Evolutionary conservation across 2,888 invertebrate species (phyloP), one percentile per base, ranked within the genome.

Genomic region (Pristionchus japonicus): DNA sequence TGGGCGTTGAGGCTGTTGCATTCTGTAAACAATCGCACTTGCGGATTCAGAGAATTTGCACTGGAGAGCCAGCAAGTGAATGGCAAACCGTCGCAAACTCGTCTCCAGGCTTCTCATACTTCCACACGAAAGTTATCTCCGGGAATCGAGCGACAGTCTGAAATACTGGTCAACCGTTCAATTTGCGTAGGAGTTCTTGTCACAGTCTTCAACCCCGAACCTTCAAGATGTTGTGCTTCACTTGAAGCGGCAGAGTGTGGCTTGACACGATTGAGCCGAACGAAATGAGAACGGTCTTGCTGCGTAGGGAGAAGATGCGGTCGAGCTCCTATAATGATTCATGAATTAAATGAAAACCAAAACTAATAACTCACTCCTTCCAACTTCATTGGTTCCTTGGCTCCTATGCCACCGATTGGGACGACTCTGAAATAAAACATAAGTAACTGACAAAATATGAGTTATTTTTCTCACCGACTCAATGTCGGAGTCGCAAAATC

Each of bases 401-500:
- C 80, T n/a, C 49, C 49, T 6, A 80, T 80, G 27, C 80, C 80
- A 3, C 47, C 47, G 31, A 80, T 80, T 0, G 23, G 2, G 40
- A 74, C 40, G 0, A 74, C 74, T 2, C 74, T 74, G 40, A 3
- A 27, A 20, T 64, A 64, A n/a, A n/a, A n/a, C n/a, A n/a, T n/a
- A n/a, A n/a, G n/a, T n/a, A n/a, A n/a, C n/a, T n/a, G n/a, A n/a
- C n/a, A n/a, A n/a, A n/a, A n/a, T n/a, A n/a, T n/a, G n/a, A n/a
- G n/a, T n/a, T n/a, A 40, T 17, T 47, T 37, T 20, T 23, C 27
- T 6, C 6, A 31, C 49, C 84, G 13, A 23, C 40, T 84, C 31
- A 84, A 15, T 7, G 84, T 84, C 17, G 84, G 84, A n/a, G 57
- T 23, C 2, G 61, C 84, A 61, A 57, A 84, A 23, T 84, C 84